A percentile compares a stretch with the other conserved stretches of the same genome.
These are phyloP conservation scores for Enoplosus armatus DNA, from an alignment of 2,797 vertebrate species.

Conservation along the genomic window DNA sequence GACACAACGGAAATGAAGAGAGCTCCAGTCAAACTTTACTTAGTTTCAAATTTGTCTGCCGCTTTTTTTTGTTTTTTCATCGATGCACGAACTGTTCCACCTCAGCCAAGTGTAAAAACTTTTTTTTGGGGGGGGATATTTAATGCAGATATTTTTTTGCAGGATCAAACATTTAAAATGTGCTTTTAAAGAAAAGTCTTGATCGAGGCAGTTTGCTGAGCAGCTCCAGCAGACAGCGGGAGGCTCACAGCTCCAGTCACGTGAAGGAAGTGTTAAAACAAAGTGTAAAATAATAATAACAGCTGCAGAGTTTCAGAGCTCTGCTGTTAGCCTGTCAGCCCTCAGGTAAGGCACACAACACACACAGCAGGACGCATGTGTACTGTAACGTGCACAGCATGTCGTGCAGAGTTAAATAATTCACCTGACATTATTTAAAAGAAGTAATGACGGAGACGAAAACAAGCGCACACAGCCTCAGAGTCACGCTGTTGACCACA, in stretches of 20 bases:
- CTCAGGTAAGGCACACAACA: constrained; percentile 29
- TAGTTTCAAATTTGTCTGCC: too few species aligned
- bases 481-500: neutral
- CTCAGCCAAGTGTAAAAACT: too few species aligned
- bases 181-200: too few species aligned
- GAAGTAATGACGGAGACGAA: neutral
- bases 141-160: too few species aligned
- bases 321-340: constrained; percentile 30
- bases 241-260: constrained; percentile 14
- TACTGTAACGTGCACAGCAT: neutral
- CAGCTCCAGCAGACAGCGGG: neutral
- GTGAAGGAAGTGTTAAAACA: constrained; percentile 9
- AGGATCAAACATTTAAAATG: too few species aligned
- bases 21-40: too few species aligned
- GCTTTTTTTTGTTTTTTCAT: too few species aligned
- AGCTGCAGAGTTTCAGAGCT: constrained; percentile 23
- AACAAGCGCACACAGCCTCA: neutral
- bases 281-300: constrained; percentile 21
- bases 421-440: constrained; percentile 9
- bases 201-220: neutral
- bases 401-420: constrained; percentile 7
- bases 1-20: too few species aligned
- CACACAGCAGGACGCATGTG: neutral
- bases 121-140: too few species aligned
- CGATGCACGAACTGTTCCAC: too few species aligned